Evolutionary conservation across 2,888 invertebrate genomes (phyloP).

Genomic region (Eucriotettix oculatus): DNA sequence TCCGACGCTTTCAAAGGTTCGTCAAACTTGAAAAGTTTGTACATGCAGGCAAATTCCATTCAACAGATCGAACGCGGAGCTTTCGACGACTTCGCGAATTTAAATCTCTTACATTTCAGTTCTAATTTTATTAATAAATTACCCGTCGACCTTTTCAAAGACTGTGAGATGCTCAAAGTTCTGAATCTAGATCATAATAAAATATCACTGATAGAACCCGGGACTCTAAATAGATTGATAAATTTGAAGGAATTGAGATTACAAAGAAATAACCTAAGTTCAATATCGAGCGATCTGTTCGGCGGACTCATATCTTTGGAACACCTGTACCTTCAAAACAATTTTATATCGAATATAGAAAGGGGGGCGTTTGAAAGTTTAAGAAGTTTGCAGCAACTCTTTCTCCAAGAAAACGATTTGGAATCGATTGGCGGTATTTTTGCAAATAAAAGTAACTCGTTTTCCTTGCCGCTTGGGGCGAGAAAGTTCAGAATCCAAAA

Average conservation of each 20-base stretch:
- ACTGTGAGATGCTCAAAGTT: background rate
- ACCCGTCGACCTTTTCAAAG: background rate
- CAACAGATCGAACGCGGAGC: background rate
- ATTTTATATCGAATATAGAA: background rate
- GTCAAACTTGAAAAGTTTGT: slow-evolving; percentile 59
- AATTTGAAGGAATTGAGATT: background rate
- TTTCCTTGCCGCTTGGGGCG: too few species aligned
- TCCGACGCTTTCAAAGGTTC: slow-evolving; percentile 65
- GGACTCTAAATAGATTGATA: background rate
- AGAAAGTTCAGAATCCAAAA: slow-evolving; percentile 38
- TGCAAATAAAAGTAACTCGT: background rate
- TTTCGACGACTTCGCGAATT: background rate
- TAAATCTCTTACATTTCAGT: background rate
- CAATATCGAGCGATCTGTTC: background rate
- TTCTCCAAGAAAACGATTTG: background rate
- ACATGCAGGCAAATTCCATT: slow-evolving; percentile 28
- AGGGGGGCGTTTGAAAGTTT: background rate
- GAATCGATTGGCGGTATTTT: background rate
- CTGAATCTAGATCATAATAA: background rate
- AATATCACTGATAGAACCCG: background rate
- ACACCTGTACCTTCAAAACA: background rate
- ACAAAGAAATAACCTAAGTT: background rate
- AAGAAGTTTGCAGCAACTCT: background rate
- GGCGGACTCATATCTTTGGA: background rate
- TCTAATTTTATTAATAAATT: background rate